A percentile compares a stretch with the other conserved stretches of the same genome.
phyloP scores from a whole-genome alignment of 2,113 vertebrate species.

The Macaca nemestrina region DNA sequence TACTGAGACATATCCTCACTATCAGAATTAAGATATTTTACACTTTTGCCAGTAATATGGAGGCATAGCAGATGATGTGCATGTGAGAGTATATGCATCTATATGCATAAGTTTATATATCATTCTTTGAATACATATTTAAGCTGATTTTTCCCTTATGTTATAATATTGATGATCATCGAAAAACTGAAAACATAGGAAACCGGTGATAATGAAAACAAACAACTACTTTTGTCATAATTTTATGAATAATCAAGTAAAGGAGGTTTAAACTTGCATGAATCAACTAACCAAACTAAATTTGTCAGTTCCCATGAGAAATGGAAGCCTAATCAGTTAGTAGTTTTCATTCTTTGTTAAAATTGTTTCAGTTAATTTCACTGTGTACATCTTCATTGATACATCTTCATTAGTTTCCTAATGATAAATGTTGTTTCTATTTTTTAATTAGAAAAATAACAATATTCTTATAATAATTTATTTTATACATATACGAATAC shows the following conservation, averaged over 20 bases:
- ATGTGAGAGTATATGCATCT: neutral
- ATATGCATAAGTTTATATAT: neutral
- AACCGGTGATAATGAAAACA: neutral
- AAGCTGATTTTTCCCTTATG: neutral
- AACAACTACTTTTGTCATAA: neutral
- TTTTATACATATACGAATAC: neutral
- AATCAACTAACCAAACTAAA: neutral
- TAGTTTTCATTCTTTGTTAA: neutral
- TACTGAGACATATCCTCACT: neutral
- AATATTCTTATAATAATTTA: neutral
- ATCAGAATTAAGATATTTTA: neutral
- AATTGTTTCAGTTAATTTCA: neutral
- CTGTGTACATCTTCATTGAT: neutral
- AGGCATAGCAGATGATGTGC: neutral
- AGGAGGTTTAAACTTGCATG: neutral
- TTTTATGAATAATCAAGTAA: neutral
- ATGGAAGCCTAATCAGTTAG: neutral
- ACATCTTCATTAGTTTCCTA: neutral
- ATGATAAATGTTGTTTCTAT: neutral
- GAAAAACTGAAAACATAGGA: neutral
- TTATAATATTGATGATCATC: neutral
- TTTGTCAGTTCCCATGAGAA: neutral
- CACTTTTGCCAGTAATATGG: neutral
- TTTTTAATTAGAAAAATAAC: neutral
- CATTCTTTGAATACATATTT: neutral